A percentile compares a stretch with the other conserved stretches of the same genome.
These are phyloP conservation scores for Ochropacha duplaris DNA, from an alignment of 2,888 invertebrate species.

Conservation along the genomic window DNA sequence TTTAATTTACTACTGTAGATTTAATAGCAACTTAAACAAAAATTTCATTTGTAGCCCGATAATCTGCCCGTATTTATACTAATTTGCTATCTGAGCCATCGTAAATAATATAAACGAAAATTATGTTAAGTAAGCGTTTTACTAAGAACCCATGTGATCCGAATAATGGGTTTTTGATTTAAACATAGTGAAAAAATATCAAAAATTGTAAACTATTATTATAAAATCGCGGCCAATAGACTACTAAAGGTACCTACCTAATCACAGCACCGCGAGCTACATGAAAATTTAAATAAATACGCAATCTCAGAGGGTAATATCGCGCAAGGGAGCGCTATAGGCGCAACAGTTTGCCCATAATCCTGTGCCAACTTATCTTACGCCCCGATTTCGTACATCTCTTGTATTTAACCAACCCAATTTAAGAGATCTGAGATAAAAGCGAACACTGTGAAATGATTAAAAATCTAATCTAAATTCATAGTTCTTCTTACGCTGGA, in stretches of 20 bases:
- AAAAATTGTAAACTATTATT: neutral
- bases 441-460: conserved; percentile 11
- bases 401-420: conserved; percentile 25
- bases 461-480: conserved; percentile 13
- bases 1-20: neutral
- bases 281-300: conserved; percentile 53
- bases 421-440: conserved; percentile 17
- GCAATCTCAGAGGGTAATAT: conserved; percentile 44
- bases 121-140: too few species aligned
- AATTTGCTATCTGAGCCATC: too few species aligned
- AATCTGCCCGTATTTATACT: too few species aligned
- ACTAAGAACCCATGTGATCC: too few species aligned
- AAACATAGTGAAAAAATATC: too few species aligned
- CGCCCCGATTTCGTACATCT: conserved; percentile 25
- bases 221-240: conserved; percentile 10
- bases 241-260: conserved; percentile 30
- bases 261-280: conserved; percentile 25
- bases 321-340: conserved; percentile 35
- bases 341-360: conserved; percentile 72
- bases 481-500: conserved; percentile 16
- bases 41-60: neutral
- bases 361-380: conserved; percentile 35
- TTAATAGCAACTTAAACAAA: neutral
- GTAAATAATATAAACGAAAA: too few species aligned
- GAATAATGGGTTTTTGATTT: too few species aligned